Conservation (phyloP, 2,797 vertebrate species). For the Synaphobranchus kaupii region DNA sequence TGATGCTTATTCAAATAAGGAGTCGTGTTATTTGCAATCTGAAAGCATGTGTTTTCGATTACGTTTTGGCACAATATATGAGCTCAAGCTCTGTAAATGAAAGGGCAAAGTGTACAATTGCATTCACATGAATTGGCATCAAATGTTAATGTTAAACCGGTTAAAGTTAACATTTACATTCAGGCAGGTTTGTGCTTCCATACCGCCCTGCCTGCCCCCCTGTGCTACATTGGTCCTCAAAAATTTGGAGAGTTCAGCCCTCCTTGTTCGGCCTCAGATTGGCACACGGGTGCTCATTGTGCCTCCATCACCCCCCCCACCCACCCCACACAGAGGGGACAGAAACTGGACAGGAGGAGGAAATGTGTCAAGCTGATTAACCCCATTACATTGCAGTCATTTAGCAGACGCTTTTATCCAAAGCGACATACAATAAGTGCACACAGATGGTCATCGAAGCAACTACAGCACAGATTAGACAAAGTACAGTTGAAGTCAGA, state of each 20-base stretch:
- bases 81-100: not conserved
- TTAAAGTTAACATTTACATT: not conserved
- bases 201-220: not conserved
- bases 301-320: not conserved
- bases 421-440: too few relatives aligned
- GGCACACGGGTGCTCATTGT: constrained; percentile 4
- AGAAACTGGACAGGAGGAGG: not conserved
- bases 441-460: too few relatives aligned
- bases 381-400: not conserved
- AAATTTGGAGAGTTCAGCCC: not conserved
- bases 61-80: not conserved
- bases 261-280: not conserved
- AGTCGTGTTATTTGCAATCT: too few relatives aligned
- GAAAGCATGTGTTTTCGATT: not conserved
- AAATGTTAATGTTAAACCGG: not conserved
- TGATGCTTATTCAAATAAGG: not conserved
- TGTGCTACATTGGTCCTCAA: not conserved
- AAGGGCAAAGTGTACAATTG: not conserved
- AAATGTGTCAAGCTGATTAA: not conserved
- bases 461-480: too few relatives aligned
- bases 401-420: too few relatives aligned
- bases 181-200: not conserved
- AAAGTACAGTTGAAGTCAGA: too few relatives aligned
- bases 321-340: not conserved
- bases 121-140: not conserved